Conservation (phyloP, 2,888 invertebrate species). For the Brachyptera putata region DNA sequence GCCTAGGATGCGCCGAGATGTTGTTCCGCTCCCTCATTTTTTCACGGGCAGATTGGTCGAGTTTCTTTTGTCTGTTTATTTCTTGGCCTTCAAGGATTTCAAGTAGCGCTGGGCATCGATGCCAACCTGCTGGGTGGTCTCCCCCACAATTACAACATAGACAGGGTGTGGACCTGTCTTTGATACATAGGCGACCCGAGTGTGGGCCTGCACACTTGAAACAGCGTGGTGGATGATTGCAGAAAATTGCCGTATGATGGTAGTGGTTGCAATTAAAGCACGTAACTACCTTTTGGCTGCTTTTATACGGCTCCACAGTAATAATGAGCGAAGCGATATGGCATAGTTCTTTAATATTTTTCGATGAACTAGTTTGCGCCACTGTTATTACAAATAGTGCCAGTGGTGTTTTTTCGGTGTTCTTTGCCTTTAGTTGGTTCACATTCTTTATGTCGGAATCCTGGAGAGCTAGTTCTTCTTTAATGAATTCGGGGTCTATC, state of each 20-base stretch:
- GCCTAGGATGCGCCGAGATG: too few species aligned
- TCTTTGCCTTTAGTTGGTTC: too few species aligned
- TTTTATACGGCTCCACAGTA: not conserved
- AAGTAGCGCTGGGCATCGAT: too few species aligned
- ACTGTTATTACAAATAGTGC: not conserved
- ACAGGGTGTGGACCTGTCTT: not conserved
- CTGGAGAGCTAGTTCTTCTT: too few species aligned
- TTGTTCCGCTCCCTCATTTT: too few species aligned
- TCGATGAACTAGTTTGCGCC: not conserved
- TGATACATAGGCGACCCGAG: not conserved
- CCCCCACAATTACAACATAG: not conserved
- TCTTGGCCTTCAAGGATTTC: too few species aligned
- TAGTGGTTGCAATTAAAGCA: not conserved
- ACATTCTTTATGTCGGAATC: too few species aligned
- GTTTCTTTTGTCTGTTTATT: too few species aligned
- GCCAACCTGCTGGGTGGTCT: too few species aligned
- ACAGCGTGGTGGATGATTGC: not conserved
- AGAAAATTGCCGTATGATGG: not conserved
- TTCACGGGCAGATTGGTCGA: too few species aligned
- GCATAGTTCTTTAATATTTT: not conserved
- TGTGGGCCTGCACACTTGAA: not conserved
- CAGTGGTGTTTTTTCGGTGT: too few species aligned
- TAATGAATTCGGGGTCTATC: too few species aligned
- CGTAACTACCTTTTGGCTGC: not conserved
- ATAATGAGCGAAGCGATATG: not conserved